Base-by-base conservation (phyloP, 2,113 vertebrate genomes). In the Pyxicephalus adspersus region DNA sequence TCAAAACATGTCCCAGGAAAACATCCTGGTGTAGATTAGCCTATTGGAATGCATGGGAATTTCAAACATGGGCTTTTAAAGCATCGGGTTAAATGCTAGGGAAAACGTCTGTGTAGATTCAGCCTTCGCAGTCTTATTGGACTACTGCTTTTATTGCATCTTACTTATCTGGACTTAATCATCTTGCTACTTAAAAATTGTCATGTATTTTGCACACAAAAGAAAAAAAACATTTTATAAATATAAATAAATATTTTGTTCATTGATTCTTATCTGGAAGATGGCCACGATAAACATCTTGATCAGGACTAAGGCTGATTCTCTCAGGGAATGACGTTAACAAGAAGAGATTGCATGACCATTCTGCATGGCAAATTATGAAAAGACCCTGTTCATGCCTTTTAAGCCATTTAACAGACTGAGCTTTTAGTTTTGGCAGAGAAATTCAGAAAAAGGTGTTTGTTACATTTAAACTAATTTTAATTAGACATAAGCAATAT, bases 341-440 rank as follows among this genome's bases (percentile, higher is more conserved):
- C 60, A 64, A 25, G 34, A 19, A 28, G 7, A 34, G 38, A 29
- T 76, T 64, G 65, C 29, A 61, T 17, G 18, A 76, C 23, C 38
- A 64, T 45, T 64, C 74, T 29, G 23, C 60, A 52, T 28, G 68
- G 50, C 51, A 72, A 54, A 76, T 34, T 45, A 76, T 76, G 64
- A 76, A 76, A 76, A 51, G 31, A 63, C 74, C 60, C 64, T 76
- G 74, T 76, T 64, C 23, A 25, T 64, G 28, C 58, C 74, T 76
- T 76, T 23, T 38, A 18, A 16, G 50, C n/a, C 55, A 31, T 34
- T 61, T 61, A 51, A n/a, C 60, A 20, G 34, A 64, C 16, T 63
- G 61, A 57, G 64, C 64, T 76, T 63, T 61, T 19, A 51, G 64
- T 76, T 50, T 60, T 76, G 60, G 74, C 74, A 76, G 23, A 76